Evolutionary conservation across 2,113 vertebrate species (phyloP).

Genomic region (Phocoena phocoena): DNA sequence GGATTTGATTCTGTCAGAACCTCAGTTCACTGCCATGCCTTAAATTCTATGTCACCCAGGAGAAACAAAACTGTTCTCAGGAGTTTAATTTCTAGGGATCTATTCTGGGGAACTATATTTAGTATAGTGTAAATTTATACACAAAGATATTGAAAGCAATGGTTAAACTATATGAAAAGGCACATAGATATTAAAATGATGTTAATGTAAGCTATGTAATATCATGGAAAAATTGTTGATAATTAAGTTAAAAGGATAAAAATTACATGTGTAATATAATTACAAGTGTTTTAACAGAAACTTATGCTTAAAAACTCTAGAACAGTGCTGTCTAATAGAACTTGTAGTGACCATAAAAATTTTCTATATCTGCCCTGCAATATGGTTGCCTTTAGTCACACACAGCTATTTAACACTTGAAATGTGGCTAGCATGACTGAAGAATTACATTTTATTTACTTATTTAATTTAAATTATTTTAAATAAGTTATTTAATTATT

Average conservation of each 20-base stretch:
- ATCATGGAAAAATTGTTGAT: neutral
- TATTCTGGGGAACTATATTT: neutral
- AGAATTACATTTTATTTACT: neutral
- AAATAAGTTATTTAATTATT: neutral
- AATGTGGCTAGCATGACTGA: neutral
- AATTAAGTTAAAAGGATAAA: neutral
- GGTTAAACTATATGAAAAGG: neutral
- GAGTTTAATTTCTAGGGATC: neutral
- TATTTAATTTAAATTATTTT: neutral
- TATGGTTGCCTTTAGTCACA: neutral
- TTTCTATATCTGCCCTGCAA: neutral
- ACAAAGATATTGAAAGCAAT: neutral
- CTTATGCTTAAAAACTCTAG: neutral
- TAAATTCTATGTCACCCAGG: neutral
- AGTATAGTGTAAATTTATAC: neutral
- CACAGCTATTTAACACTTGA: neutral
- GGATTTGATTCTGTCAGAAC: neutral
- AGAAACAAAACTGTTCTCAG: conserved; percentile 18
- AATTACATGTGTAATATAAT: neutral
- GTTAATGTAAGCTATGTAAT: neutral
- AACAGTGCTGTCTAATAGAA: neutral
- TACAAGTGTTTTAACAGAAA: neutral
- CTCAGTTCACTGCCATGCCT: neutral
- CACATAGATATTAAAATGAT: conserved; percentile 2
- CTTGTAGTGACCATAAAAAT: neutral